Evolutionary conservation across 2,113 vertebrate genomes (phyloP).

Genomic region (Sylvilagus bachmani): DNA sequence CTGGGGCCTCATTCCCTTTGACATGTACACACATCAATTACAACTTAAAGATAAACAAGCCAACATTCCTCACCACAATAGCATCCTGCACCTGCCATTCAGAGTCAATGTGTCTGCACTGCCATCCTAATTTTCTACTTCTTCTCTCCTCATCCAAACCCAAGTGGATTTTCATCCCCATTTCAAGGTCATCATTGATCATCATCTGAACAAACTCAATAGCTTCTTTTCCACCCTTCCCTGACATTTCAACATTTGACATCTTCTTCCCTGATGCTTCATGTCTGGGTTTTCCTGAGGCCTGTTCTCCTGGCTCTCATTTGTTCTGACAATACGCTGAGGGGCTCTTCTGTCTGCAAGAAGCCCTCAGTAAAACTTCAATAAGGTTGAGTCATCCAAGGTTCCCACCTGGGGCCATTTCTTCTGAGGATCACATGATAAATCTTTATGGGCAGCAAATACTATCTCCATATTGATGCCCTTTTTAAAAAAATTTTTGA

Average conservation of each 20-base stretch:
- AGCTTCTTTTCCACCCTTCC: not conserved
- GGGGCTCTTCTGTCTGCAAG: not conserved
- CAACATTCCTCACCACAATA: not conserved
- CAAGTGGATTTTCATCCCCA: not conserved
- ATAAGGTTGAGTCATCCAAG: not conserved
- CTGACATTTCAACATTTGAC: not conserved
- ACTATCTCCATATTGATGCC: not conserved
- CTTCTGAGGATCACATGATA: not conserved
- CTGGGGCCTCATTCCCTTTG: not conserved
- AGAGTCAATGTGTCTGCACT: not conserved
- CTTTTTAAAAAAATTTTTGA: no score
- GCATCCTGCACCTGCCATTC: no score
- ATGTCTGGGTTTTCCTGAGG: not conserved
- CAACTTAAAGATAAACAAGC: not conserved
- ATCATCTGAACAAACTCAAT: not conserved
- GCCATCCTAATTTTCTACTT: not conserved
- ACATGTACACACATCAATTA: not conserved
- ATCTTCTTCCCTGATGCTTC: not conserved
- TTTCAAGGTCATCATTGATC: not conserved
- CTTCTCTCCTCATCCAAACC: not conserved
- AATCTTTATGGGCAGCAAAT: not conserved
- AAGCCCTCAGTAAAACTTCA: not conserved
- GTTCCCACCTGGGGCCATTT: not conserved
- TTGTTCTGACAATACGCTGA: not conserved
- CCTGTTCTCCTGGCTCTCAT: not conserved